Evolutionary conservation across 2,797 vertebrate genomes (phyloP).

Genomic region (Ctenosaura bakeri): DNA sequence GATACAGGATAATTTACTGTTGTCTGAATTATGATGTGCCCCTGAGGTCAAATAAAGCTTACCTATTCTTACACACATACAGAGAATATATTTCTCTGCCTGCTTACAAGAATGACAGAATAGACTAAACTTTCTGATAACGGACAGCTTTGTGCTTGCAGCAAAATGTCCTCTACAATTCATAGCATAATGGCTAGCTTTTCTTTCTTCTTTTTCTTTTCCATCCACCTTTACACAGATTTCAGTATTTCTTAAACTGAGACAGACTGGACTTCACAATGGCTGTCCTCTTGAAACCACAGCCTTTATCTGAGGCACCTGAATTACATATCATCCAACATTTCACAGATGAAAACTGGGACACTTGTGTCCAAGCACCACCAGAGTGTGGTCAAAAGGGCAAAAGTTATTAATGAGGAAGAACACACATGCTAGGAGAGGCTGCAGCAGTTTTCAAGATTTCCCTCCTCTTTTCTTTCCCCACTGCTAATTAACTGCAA

Average conservation of each 20-base stretch:
- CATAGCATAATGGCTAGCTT: conserved; percentile 31
- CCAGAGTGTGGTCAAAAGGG: too few relatives aligned
- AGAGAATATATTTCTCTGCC: too few relatives aligned
- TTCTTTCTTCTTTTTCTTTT: not conserved
- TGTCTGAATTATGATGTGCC: conserved; percentile 34
- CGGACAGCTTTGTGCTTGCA: conserved; percentile 32
- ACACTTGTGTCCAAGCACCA: too few relatives aligned
- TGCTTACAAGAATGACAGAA: conserved; percentile 37
- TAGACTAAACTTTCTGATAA: conserved; percentile 42
- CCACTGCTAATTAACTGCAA: too few relatives aligned
- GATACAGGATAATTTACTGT: conserved; percentile 20
- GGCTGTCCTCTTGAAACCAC: conserved; percentile 27
- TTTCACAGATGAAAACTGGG: too few relatives aligned
- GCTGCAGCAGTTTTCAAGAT: not conserved
- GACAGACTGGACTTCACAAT: not conserved
- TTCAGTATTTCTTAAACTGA: not conserved
- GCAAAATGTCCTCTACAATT: not conserved
- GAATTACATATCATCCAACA: not conserved
- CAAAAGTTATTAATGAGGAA: too few relatives aligned
- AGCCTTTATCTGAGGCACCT: not conserved
- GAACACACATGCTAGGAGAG: too few relatives aligned
- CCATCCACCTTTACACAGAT: conserved; percentile 19
- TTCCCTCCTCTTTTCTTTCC: too few relatives aligned
- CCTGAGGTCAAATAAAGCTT: conserved; percentile 49
- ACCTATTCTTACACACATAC: too few relatives aligned